phyloP scores from a whole-genome alignment of 2,113 vertebrate genomes.

The Podilymbus podiceps region DNA sequence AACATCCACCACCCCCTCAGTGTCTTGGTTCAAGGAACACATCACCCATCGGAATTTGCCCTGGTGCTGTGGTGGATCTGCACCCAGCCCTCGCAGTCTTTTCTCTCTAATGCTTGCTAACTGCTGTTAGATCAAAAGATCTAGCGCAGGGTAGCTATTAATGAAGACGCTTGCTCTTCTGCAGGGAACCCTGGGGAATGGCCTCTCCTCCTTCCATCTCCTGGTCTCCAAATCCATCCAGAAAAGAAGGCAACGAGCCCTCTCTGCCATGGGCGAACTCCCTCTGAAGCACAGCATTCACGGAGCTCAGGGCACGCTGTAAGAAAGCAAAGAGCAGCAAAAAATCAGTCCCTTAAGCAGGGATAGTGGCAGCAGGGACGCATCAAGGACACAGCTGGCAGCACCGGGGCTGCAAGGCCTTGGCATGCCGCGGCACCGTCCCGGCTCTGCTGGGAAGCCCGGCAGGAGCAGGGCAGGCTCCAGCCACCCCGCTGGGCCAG shows the following conservation, averaged over 20 bases:
- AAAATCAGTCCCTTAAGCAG: neutral
- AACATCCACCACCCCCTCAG: neutral
- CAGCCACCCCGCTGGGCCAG: neutral
- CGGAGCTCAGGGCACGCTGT: neutral
- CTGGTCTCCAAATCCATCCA: neutral
- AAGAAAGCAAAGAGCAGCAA: neutral
- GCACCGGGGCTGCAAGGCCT: neutral
- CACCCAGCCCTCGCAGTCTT: neutral
- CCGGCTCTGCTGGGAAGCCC: neutral
- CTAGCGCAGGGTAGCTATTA: neutral
- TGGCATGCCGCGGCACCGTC: rapidly evolving
- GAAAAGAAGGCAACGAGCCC: neutral
- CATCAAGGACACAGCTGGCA: neutral
- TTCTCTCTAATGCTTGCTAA: neutral
- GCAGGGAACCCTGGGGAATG: neutral
- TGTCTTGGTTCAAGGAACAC: neutral
- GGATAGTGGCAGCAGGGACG: neutral
- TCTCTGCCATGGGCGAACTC: neutral
- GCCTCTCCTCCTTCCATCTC: neutral
- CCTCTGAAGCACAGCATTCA: neutral
- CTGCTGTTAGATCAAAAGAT: neutral
- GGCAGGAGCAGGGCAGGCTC: neutral
- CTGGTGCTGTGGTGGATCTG: neutral
- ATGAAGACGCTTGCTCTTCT: neutral
- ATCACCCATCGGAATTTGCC: neutral